A percentile compares a stretch with the other conserved stretches of the same genome.
phyloP scores from a whole-genome alignment of 2,888 invertebrate genomes.

The Trichacis sp. region DNA sequence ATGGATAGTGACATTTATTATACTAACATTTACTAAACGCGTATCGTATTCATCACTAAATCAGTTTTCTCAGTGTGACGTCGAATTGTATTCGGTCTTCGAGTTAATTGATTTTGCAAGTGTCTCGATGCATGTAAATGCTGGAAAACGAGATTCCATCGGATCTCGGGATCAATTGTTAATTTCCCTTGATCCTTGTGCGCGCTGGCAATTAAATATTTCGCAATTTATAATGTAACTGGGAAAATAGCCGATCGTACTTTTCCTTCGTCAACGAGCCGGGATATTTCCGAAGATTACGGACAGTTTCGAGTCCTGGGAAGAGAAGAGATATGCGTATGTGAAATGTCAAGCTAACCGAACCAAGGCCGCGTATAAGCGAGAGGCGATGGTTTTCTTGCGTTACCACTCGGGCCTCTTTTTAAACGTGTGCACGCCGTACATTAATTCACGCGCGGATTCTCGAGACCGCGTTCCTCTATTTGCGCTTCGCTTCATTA shows the following conservation, averaged over 20 bases:
- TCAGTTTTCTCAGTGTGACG: too few species aligned
- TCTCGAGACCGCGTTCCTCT: neutral
- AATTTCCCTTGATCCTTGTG: neutral
- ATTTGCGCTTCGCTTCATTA: neutral
- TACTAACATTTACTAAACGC: too few species aligned
- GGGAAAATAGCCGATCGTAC: neutral
- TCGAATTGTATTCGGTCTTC: neutral
- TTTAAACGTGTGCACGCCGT: constrained; percentile 17
- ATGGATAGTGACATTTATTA: too few species aligned
- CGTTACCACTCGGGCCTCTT: constrained; percentile 22
- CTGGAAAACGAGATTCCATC: neutral
- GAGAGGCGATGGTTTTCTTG: constrained; percentile 28
- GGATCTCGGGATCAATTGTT: neutral
- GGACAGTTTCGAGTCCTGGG: constrained; percentile 13
- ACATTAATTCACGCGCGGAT: constrained; percentile 7
- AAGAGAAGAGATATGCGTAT: constrained; percentile 27
- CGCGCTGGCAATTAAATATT: neutral
- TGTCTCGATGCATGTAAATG: neutral
- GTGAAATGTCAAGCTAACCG: constrained; percentile 29
- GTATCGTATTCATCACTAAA: too few species aligned
- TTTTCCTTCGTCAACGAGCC: neutral
- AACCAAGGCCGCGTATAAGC: constrained; percentile 24
- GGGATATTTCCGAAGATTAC: constrained; percentile 9
- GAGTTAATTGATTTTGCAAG: neutral
- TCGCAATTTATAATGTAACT: neutral